Evolutionary conservation across 37 sponge, comb jelly and placozoan genomes (phyloP), one percentile per base, ranked within the genome.

Genomic region (Aplysina aerophoba): DNA sequence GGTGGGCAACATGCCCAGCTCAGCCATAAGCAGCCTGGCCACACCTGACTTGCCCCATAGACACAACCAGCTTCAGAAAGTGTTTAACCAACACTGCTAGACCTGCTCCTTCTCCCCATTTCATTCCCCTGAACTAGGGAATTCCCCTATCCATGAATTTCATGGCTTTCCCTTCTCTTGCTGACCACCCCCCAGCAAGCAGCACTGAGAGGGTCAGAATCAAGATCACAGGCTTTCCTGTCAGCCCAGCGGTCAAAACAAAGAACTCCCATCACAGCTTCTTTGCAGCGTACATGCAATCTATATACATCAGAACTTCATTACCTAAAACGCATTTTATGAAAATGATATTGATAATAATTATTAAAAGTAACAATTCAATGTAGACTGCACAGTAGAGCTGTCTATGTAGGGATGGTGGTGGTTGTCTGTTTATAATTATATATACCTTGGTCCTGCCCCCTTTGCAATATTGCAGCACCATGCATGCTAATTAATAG

Each of bases 211-310:
- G 37, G 74, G 17, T 21, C 39, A 38, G 19, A 37, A 38, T 38
- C 11, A 37, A 73, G 39, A 41, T 73, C 40, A 73, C 74, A 38
- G 74, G 74, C 14, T 41, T 41, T 59, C 58, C 72, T 21, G 28
- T 30, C 19, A 21, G 41, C 37, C 60, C 77, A 11, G 35, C 87
- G 30, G 44, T 89, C n/a, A 87, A 90, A 66, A 88, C 78, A 61
- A 39, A 83, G 27, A 22, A 81, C 34, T 40, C 55, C 20, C 58
- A 84, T 21, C 95, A 92, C 41, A 72, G 86, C 73, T 31, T 90
- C 35, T 95, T 78, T 59, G 90, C 95, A 24, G 83, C 92, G 40
- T 87, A 95, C 85, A 88, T 95, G 31, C 95, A 92, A 8, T 54
- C 87, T 19, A 17, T 54, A 28, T 22, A 72, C 41, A 17, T 25